Conservation (phyloP, 2,888 invertebrate genomes). For the Acrobasis consociella region DNA sequence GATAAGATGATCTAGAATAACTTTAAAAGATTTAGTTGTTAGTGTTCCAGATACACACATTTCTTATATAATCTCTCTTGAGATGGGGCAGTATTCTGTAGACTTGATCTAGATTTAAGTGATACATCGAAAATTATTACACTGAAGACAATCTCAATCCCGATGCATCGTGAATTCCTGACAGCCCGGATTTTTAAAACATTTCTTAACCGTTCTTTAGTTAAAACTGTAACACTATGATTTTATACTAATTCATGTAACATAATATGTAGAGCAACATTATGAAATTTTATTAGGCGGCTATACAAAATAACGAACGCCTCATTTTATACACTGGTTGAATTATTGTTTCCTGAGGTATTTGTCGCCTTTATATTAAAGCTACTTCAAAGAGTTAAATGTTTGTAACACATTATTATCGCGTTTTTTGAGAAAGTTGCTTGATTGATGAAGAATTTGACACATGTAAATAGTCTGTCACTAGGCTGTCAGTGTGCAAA, state of each 20-base stretch:
- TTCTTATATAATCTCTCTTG: conserved; percentile 1
- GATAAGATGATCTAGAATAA: conserved; percentile 2
- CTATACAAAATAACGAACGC: conserved; percentile 37
- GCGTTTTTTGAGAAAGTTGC: background rate
- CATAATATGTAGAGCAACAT: conserved; percentile 1
- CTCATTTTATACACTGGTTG: conserved; percentile 41
- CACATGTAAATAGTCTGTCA: conserved; percentile 10
- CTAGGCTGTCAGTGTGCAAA: background rate
- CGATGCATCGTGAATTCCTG: background rate
- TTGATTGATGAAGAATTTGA: background rate
- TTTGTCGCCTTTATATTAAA: conserved; percentile 27
- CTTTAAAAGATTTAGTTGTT: background rate
- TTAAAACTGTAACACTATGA: background rate
- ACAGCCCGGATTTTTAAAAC: background rate
- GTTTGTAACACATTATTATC: conserved; percentile 10
- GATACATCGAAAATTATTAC: conserved; percentile 6
- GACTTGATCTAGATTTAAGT: background rate
- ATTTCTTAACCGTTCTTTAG: background rate
- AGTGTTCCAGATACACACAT: conserved; percentile 11
- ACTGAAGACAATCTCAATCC: background rate
- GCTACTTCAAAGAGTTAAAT: conserved; percentile 20
- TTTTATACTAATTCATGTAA: background rate
- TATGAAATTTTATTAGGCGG: conserved; percentile 21
- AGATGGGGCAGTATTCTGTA: background rate
- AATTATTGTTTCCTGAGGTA: conserved; percentile 55